A percentile compares a stretch with the other conserved stretches of the same genome.
Conservation (phyloP, 2,888 invertebrate species). For the Drosophila rubida region DNA sequence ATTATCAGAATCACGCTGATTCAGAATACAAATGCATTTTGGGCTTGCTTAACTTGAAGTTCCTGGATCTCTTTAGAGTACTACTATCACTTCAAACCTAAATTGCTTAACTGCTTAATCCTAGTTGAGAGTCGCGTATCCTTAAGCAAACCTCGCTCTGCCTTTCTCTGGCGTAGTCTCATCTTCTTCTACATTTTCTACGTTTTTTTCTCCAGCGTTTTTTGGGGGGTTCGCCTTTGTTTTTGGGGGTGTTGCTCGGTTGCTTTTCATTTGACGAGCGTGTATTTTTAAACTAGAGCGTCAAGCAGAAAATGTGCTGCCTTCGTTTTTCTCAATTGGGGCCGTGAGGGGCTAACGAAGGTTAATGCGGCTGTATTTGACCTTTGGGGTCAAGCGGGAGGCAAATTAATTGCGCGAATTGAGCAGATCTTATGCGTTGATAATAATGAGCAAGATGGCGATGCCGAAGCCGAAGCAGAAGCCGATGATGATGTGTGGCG, state of each 20-base stretch:
- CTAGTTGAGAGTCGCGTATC: not conserved
- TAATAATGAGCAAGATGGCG: constrained; percentile 6
- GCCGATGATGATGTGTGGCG: constrained; percentile 10
- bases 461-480: constrained; percentile 3
- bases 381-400: constrained; percentile 78
- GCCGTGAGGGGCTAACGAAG: constrained; percentile 81
- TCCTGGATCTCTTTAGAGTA: no score
- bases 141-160: constrained; percentile 20
- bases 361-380: constrained; percentile 83
- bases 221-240: constrained; percentile 4
- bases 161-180: not conserved
- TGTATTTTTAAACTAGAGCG: constrained; percentile 43
- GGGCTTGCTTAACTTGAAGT: no score
- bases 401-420: constrained; percentile 77
- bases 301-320: constrained; percentile 27
- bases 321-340: constrained; percentile 59
- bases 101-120: no score
- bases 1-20: no score
- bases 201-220: not conserved
- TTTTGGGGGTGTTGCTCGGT: constrained; percentile 16
- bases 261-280: constrained; percentile 19
- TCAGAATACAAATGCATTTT: no score
- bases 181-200: not conserved
- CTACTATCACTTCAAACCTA: no score
- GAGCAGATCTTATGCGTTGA: constrained; percentile 31